phyloP scores from a whole-genome alignment of 2,113 vertebrate species.

The Anhinga rufa region DNA sequence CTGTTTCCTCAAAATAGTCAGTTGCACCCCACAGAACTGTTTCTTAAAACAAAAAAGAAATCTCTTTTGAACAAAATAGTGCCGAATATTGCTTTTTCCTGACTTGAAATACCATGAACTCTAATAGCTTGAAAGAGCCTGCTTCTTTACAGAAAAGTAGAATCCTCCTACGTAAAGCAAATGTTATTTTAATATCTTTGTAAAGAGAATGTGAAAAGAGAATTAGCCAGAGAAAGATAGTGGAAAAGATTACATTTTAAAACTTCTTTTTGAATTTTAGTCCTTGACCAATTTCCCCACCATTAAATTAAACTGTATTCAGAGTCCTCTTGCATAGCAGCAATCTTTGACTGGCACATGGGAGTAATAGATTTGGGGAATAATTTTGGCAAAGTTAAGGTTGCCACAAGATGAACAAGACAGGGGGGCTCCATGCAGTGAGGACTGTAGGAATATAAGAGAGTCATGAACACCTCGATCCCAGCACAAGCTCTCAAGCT shows the following conservation, averaged over 20 bases:
- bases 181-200: not conserved
- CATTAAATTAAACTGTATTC: not conserved
- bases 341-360: not conserved
- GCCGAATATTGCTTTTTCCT: not conserved
- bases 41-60: not conserved
- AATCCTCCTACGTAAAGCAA: not conserved
- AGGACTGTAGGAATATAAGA: not conserved
- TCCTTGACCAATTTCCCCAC: not conserved
- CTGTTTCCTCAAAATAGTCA: not conserved
- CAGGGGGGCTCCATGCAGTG: not conserved
- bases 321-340: not conserved
- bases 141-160: not conserved
- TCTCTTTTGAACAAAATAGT: not conserved
- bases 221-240: not conserved
- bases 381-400: not conserved
- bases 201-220: not conserved
- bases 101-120: not conserved
- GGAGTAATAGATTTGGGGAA: not conserved
- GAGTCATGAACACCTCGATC: not conserved
- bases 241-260: not conserved
- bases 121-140: not conserved
- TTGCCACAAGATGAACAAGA: not conserved
- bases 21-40: not conserved
- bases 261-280: not conserved
- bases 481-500: not conserved